A percentile compares a stretch with the other conserved stretches of the same genome.
Conservation (phyloP, 2,113 vertebrate genomes). For the Regulus satrapa region DNA sequence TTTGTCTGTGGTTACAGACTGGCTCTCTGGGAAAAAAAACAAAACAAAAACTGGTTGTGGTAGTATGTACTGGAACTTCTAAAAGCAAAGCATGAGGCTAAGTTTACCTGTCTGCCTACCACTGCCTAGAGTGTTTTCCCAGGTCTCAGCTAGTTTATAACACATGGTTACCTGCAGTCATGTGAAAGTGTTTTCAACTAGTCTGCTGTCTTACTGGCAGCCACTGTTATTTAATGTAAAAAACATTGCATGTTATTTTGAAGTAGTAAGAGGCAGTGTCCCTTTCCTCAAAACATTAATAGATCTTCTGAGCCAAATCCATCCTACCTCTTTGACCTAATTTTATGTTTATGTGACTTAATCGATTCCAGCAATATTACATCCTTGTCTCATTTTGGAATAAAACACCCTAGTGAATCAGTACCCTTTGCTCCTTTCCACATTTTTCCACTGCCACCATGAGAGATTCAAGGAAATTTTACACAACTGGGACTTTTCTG, state of each 20-base stretch:
- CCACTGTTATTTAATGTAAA: neutral
- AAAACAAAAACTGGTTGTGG: constrained; percentile 63
- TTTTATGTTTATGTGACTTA: neutral
- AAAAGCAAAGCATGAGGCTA: constrained; percentile 50
- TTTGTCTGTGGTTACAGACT: constrained; percentile 69
- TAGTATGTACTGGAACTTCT: constrained; percentile 60
- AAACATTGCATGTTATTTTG: neutral
- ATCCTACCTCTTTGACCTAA: neutral
- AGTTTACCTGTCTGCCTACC: constrained; percentile 63
- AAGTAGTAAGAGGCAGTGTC: neutral
- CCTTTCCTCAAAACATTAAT: neutral
- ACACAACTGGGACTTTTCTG: neutral
- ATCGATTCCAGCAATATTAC: neutral
- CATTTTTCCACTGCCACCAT: neutral
- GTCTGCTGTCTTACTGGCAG: constrained; percentile 9
- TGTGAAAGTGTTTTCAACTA: constrained; percentile 49
- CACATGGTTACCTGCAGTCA: constrained; percentile 38
- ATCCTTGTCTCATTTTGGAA: neutral
- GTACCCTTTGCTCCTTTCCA: neutral
- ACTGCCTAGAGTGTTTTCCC: constrained; percentile 63
- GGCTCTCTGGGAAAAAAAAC: constrained; percentile 53
- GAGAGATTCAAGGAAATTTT: neutral
- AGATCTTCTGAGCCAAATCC: neutral
- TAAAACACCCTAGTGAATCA: neutral
- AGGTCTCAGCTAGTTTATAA: constrained; percentile 5